Evolutionary conservation across 2,888 invertebrate species (phyloP).

Genomic region (Ophioninae sp.): DNA sequence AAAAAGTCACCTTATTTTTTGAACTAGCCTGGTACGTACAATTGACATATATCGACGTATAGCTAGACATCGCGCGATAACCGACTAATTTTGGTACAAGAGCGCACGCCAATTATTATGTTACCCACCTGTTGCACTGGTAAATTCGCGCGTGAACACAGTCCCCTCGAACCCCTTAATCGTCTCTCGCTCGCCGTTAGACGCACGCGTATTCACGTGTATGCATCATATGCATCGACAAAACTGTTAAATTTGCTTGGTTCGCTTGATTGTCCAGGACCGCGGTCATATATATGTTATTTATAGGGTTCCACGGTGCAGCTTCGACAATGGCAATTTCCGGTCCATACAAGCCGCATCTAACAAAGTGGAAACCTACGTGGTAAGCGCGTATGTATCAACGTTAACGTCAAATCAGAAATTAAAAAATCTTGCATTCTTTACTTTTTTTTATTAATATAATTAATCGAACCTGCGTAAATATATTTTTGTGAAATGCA

Average conservation of each 20-base stretch:
- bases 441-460: too few species aligned
- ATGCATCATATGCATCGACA: slow-evolving; percentile 36
- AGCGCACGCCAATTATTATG: slow-evolving; percentile 60
- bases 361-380: neutral
- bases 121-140: slow-evolving; percentile 63
- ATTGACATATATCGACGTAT: slow-evolving; percentile 62
- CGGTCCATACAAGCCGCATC: slow-evolving; percentile 27
- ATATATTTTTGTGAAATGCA: too few species aligned
- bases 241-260: slow-evolving; percentile 60
- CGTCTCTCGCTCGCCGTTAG: slow-evolving; percentile 24
- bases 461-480: too few species aligned
- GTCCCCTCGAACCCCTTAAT: slow-evolving; percentile 33
- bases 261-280: slow-evolving; percentile 30
- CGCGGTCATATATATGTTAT: slow-evolving; percentile 21
- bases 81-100: slow-evolving; percentile 58
- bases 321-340: slow-evolving; percentile 47
- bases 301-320: slow-evolving; percentile 7
- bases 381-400: too few species aligned
- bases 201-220: neutral
- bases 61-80: slow-evolving; percentile 52
- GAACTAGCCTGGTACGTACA: slow-evolving; percentile 3
- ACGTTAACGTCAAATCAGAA: too few species aligned
- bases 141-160: slow-evolving; percentile 53
- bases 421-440: too few species aligned
- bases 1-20: too few species aligned